Evolutionary conservation across 1,140 invertebrate genomes (phyloP), one percentile per base, ranked within the genome.

Genomic region (Carposina sasakii): DNA sequence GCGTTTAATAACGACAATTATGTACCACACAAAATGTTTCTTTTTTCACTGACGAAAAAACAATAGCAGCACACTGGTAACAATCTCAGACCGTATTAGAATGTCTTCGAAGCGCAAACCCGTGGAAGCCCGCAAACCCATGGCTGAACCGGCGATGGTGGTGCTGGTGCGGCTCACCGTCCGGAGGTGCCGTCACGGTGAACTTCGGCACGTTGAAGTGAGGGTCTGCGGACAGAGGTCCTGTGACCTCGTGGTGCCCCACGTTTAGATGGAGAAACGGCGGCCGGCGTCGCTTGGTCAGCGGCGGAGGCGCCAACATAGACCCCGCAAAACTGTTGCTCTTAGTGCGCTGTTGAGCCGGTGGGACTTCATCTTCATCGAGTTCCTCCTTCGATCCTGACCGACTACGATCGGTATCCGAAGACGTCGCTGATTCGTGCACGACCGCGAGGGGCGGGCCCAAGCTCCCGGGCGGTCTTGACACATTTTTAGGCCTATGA

Each of bases 81-180:
- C 61, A 54, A 57, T 47, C 57, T 68, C 81, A 77, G 79, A 86
- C 85, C 85, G 83, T 85, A 62, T 86, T 86, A 57, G 85, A 86
- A 67, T 86, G 85, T 26, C 85, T 75, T 20, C 85, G 81, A 3
- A 86, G 77, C 21, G 81, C 82, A 63, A 86, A 86, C 30, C 77
- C 77, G 47, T 79, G 82, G 63, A 85, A 78, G 10, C 55, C 69
- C 28, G 79, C 72, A 50, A 86, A 85, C 33, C 79, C 81, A 67
- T 81, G 77, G 69, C 81, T 85, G 61, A 78, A 65, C 31, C 83
- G 82, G 36, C 83, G 73, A 67, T 81, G 77, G 69, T 81, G 85
- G 61, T 78, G 66, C 31, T 82, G 82, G 36, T 81, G 73, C 1
- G 75, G 72, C 43, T 74, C 71, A 41, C 84, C 79, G n/a, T 76